Evolutionary conservation across 1,140 invertebrate genomes (phyloP).

Genomic region (Drosophila insularis): DNA sequence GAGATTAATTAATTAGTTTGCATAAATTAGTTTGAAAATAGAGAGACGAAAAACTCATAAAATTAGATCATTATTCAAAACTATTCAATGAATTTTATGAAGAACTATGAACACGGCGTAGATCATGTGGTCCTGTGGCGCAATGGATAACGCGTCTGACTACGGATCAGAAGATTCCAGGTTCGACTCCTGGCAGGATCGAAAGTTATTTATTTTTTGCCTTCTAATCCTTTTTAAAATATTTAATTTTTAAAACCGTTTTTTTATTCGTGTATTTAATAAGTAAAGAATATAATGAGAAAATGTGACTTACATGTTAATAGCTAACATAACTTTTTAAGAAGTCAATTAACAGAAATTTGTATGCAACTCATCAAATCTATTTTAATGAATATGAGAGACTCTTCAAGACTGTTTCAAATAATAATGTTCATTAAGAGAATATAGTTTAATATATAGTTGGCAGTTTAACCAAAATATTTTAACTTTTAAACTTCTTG

Average conservation of each 20-base stretch:
- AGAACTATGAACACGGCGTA: accelerated
- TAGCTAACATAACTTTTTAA: no score
- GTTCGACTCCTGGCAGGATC: conserved; percentile 89
- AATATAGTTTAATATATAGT: no score
- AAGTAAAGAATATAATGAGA: not conserved
- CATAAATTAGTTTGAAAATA: conserved; percentile 27
- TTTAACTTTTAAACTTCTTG: no score
- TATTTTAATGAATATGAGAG: no score
- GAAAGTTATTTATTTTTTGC: conserved; percentile 30
- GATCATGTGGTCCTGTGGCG: conserved; percentile 85
- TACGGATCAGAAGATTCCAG: conserved; percentile 89
- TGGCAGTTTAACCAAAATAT: no score
- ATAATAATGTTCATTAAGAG: no score
- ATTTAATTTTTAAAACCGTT: not conserved
- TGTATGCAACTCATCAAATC: no score
- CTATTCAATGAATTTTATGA: not conserved
- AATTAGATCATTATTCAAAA: conserved; percentile 15
- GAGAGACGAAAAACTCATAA: not conserved
- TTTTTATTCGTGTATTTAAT: no score
- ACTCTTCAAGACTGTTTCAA: no score
- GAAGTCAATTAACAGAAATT: not conserved
- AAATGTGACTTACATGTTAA: no score
- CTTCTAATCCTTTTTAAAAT: not conserved
- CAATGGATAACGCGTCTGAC: conserved; percentile 88
- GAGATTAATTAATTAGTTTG: conserved; percentile 20